phyloP scores from a whole-genome alignment of 2,113 vertebrate species.

The Leptocoma aspasia region DNA sequence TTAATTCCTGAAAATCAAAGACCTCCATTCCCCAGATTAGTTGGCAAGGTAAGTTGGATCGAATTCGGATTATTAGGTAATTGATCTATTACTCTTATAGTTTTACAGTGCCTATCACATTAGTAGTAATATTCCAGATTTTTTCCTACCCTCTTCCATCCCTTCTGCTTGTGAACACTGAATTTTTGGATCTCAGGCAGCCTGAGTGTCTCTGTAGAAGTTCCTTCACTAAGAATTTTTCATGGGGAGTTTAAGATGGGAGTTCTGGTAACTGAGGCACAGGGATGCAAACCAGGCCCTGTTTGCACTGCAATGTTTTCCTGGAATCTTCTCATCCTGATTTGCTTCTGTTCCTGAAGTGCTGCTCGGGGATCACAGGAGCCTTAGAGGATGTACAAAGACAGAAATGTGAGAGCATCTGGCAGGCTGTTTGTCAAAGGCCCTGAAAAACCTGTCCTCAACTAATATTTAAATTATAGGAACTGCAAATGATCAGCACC shows the following conservation, averaged over 20 bases:
- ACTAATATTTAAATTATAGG: neutral
- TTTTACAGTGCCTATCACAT: neutral
- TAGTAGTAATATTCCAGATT: neutral
- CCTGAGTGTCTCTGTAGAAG: neutral
- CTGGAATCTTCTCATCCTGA: neutral
- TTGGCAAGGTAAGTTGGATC: conserved; percentile 85
- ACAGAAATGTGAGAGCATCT: neutral
- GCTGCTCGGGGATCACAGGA: neutral
- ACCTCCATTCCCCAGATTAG: conserved; percentile 84
- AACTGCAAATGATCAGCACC: neutral
- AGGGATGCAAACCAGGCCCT: neutral
- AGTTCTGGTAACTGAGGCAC: neutral
- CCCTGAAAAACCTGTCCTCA: neutral
- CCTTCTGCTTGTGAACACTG: neutral
- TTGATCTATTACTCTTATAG: neutral
- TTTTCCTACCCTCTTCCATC: neutral
- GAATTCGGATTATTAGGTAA: neutral
- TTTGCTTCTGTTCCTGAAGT: neutral
- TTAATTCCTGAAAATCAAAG: conserved; percentile 92
- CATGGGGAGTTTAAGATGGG: neutral
- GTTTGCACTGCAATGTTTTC: neutral
- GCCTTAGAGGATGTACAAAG: neutral
- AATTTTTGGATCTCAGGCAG: neutral
- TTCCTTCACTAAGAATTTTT: neutral
- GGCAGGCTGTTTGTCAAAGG: neutral